Conservation (phyloP, 1,140 invertebrate genomes). For the Temnothorax curvispinosus region DNA sequence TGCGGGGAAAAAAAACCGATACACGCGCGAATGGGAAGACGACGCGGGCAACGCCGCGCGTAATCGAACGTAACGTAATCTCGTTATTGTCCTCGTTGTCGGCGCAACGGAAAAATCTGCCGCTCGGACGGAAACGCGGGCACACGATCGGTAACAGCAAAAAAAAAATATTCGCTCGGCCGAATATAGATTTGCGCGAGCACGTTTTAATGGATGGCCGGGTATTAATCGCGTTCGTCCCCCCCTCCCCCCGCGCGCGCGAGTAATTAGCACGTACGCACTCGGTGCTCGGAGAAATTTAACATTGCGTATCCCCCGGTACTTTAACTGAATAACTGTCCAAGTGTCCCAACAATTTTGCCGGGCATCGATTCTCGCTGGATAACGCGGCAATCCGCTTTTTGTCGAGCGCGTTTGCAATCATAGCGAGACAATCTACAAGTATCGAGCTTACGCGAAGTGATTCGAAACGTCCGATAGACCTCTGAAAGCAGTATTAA, state of each 20-base stretch:
- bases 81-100: conserved; percentile 50
- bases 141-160: neutral
- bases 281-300: conserved; percentile 46
- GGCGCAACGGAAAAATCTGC: conserved; percentile 38
- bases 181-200: conserved; percentile 40
- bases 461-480: neutral
- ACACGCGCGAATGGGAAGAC: conserved; percentile 40
- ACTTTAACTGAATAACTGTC: conserved; percentile 52
- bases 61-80: conserved; percentile 62
- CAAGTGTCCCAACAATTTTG: conserved; percentile 56
- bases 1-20: conserved; percentile 16
- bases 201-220: conserved; percentile 53
- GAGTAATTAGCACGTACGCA: conserved; percentile 41
- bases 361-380: conserved; percentile 32
- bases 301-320: conserved; percentile 37
- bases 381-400: conserved; percentile 34
- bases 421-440: conserved; percentile 46
- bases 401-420: conserved; percentile 25
- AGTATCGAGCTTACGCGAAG: conserved; percentile 41
- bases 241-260: neutral
- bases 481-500: neutral
- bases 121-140: conserved; percentile 9
- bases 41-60: conserved; percentile 36
- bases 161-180: conserved; percentile 6
- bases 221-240: conserved; percentile 49